Percentiles rank a stretch among this genome's conserved stretches.
Conservation (phyloP, 2,888 invertebrate genomes). For the Diadegma fenestrale region DNA sequence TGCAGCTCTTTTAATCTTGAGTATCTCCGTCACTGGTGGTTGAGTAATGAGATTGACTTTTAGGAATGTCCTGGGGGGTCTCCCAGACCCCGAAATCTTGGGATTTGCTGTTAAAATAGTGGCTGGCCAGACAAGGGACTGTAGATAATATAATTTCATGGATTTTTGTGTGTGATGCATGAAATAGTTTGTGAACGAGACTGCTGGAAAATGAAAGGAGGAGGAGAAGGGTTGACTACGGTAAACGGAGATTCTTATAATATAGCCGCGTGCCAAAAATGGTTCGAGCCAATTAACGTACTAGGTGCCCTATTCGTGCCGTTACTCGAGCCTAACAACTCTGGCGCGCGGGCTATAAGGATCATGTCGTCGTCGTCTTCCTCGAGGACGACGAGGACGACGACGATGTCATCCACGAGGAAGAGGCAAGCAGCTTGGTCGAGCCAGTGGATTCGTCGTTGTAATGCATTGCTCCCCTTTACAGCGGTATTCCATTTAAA, state of each 20-base stretch:
- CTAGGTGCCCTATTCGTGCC: conserved; percentile 72
- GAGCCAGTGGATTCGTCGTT: conserved; percentile 45
- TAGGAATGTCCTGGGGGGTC: too few relatives aligned
- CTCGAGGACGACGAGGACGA: conserved; percentile 49
- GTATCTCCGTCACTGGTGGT: too few relatives aligned
- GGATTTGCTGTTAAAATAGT: too few relatives aligned
- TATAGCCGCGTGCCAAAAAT: conserved; percentile 69
- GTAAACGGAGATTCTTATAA: conserved; percentile 63
- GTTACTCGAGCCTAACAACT: conserved; percentile 68
- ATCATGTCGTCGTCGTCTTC: conserved; percentile 60
- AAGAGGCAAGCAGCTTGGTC: conserved; percentile 24
- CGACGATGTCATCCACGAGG: conserved; percentile 40
- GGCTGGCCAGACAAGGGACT: too few relatives aligned
- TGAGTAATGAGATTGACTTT: too few relatives aligned
- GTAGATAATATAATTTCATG: too few relatives aligned
- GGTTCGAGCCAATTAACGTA: conserved; percentile 73
- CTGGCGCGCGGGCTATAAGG: conserved; percentile 62
- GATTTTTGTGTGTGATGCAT: too few relatives aligned
- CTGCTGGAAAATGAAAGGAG: conserved; percentile 25
- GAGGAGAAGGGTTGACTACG: conserved; percentile 43
- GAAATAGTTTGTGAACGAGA: conserved; percentile 49
- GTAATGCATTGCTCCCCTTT: conserved; percentile 65
- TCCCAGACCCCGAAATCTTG: too few relatives aligned
- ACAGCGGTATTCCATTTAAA: conserved; percentile 75
- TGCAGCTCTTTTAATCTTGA: too few relatives aligned